Conservation (phyloP, 1,140 invertebrate genomes). For the Drosophila rufa region DNA sequence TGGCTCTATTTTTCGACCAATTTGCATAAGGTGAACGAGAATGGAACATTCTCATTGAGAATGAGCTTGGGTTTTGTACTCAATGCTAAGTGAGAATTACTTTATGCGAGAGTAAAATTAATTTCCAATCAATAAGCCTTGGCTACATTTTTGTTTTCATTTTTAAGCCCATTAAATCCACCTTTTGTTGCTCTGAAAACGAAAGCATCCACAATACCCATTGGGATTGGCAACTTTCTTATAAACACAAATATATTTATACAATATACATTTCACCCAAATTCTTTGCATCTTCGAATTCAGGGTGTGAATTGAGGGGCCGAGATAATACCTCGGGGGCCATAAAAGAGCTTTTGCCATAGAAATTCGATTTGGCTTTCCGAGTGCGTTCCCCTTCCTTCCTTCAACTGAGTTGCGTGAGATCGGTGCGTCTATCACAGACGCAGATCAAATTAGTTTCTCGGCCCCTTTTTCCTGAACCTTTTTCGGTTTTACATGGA, state of each 20-base stretch:
- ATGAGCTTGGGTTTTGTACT: constrained; percentile 1
- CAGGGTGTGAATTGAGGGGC: constrained; percentile 54
- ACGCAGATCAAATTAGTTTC: constrained; percentile 65
- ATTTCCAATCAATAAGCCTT: neutral
- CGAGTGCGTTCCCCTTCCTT: neutral
- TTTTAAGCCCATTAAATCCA: neutral
- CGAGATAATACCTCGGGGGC: constrained; percentile 14
- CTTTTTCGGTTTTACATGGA: constrained; percentile 20
- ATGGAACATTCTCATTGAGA: constrained; percentile 22
- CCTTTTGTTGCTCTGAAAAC: constrained; percentile 19
- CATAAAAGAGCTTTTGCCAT: constrained; percentile 36
- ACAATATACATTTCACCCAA: constrained; percentile 27
- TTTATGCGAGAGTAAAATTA: neutral
- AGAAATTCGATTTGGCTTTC: constrained; percentile 37
- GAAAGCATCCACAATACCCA: constrained; percentile 25
- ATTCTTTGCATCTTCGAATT: constrained; percentile 26
- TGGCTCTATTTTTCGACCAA: constrained; percentile 39
- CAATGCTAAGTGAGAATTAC: neutral
- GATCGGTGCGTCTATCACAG: constrained; percentile 68
- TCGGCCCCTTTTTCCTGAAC: constrained; percentile 37
- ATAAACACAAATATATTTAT: constrained; percentile 4
- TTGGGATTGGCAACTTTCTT: constrained; percentile 40
- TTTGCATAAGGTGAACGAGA: constrained; percentile 75
- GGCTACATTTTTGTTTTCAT: neutral
- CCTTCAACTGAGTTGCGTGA: constrained; percentile 51